Percentiles rank a stretch among this genome's conserved stretches.
These are phyloP conservation scores for Polypterus senegalus DNA, from an alignment of 2,113 vertebrate genomes.

Conservation along the genomic window DNA sequence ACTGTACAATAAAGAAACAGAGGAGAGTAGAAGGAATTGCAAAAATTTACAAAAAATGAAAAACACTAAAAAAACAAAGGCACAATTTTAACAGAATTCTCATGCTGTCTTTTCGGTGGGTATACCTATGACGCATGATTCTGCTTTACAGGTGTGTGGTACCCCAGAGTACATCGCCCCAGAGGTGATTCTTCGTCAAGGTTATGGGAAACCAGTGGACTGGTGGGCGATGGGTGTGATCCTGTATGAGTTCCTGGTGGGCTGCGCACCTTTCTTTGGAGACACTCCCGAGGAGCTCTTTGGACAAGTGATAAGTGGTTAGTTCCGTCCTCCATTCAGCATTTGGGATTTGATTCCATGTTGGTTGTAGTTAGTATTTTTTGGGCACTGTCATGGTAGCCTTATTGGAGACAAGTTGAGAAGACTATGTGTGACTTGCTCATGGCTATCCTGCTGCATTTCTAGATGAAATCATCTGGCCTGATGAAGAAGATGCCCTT, in stretches of 20 bases:
- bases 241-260: conserved; percentile 89
- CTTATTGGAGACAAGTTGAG: too few relatives aligned
- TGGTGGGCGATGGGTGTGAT: conserved; percentile 98
- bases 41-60: background rate
- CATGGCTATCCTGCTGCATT: background rate
- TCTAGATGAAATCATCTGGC: conserved; percentile 91
- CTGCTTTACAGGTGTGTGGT: conserved; percentile 72
- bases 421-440: background rate
- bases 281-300: conserved; percentile 94
- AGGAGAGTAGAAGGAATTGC: background rate
- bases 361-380: too few relatives aligned
- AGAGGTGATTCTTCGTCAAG: conserved; percentile 89
- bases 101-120: background rate
- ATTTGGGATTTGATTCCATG: too few relatives aligned
- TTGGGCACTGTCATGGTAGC: too few relatives aligned
- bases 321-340: conserved; percentile 21
- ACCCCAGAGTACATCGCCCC: conserved; percentile 94
- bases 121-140: too few relatives aligned
- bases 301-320: conserved; percentile 94
- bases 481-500: conserved; percentile 85
- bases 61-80: background rate
- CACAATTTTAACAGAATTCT: too few relatives aligned
- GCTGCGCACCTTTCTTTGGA: conserved; percentile 89
- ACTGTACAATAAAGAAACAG: too few relatives aligned
- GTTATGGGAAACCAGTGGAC: conserved; percentile 93